These are phyloP conservation scores for Pristionchus exspectatus DNA, from an alignment of 2,888 invertebrate genomes.

Conservation along the genomic window DNA sequence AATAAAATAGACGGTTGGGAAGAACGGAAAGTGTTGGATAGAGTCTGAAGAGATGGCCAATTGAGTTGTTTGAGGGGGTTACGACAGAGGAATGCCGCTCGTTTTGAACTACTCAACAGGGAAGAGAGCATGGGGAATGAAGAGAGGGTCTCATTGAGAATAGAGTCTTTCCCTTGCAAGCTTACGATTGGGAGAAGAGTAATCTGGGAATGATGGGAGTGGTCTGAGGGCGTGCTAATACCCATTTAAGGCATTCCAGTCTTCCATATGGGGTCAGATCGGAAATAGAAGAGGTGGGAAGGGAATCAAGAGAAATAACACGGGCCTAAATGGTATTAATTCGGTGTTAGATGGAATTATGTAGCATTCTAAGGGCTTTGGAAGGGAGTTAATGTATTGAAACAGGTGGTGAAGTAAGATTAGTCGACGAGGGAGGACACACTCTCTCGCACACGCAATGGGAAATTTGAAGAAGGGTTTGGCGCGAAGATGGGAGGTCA, in stretches of 20 bases:
- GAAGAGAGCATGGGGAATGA: not conserved
- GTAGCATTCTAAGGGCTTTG: constrained; percentile 9
- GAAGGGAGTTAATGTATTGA: not conserved
- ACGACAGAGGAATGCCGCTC: not conserved
- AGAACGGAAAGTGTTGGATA: constrained; percentile 32
- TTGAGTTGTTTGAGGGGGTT: constrained; percentile 38
- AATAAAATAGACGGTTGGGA: not conserved
- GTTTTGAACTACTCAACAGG: not conserved
- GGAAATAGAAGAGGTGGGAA: not conserved
- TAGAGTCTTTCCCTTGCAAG: not conserved
- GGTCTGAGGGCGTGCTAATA: constrained; percentile 28
- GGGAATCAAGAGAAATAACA: not conserved
- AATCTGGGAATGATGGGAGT: constrained; percentile 29
- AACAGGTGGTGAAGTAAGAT: constrained; percentile 6
- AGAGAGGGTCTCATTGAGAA: not conserved
- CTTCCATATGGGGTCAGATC: not conserved
- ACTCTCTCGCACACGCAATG: constrained; percentile 8
- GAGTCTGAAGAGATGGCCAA: constrained; percentile 37
- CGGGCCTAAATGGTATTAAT: constrained; percentile 20
- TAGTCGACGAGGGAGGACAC: not conserved
- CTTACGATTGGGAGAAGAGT: constrained; percentile 36
- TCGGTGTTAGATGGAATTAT: constrained; percentile 16
- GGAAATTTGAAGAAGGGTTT: constrained; percentile 1
- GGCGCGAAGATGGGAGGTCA: constrained; percentile 11
- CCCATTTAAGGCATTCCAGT: constrained; percentile 5